Base-by-base conservation (phyloP, 2,797 vertebrate genomes). In the Ceryle rudis region DNA sequence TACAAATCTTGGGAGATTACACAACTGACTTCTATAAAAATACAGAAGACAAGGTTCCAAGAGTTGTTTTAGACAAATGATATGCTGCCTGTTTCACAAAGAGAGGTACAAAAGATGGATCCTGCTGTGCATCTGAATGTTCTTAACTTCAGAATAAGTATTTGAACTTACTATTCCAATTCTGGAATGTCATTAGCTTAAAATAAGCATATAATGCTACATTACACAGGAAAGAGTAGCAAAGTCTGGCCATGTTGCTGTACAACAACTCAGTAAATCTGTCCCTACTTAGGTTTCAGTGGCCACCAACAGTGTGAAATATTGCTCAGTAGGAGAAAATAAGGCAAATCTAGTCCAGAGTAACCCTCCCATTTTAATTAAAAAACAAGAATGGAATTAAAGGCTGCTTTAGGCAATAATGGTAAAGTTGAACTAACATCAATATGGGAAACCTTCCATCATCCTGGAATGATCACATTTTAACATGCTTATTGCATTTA, bases 301-400 rank as follows among this genome's bases (percentile, higher is more conserved):
- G 93, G 86, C 94, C 85, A 88, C 91, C 91, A 96, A 84, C 91
- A 95, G 87, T 62, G 81, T 58, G 31, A 91, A 94, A 58, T n/a
- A 90, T 88, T 95, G 44, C 93, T 86, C 91, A 89, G 79, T 44
- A 69, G 46, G n/a, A 94, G 58, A 95, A 96, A 95, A 90, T 52
- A 80, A 66, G 73, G 66, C 71, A 93, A 96, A 95, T 46, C 47
- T 52, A 91, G 90, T 8, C 60, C 87, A 89, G 73, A 89, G 39
- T 42, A 83, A 91, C 67, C 62, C 60, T 1, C 60, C 77, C 73
- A 80, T 46, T 89, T 88, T 81, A 96, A 96, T 93, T 70, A 90
- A 83, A 79, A 94, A 31, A 22, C 16, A 93, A 97, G 90, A 96
- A 96, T 79, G 51, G 77, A 90, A 86, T 84, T 62, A 79, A 92